Conservation (phyloP, 2,113 vertebrate species). For the Passer domesticus region DNA sequence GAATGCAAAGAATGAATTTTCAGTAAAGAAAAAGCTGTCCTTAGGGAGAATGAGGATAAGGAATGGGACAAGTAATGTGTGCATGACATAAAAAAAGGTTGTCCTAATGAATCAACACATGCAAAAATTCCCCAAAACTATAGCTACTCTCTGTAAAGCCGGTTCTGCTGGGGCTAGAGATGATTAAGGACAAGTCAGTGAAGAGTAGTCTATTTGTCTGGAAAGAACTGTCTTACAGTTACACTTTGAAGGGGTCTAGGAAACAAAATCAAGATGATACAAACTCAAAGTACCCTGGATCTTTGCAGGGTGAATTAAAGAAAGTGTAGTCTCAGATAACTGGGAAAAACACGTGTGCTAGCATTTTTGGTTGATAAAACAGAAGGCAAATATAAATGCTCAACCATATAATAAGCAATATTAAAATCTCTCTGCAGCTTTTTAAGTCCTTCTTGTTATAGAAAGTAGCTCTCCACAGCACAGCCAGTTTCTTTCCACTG, state of each 20-base stretch:
- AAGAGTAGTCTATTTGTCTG: background rate
- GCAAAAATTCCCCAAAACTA: background rate
- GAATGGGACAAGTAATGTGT: background rate
- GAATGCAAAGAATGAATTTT: background rate
- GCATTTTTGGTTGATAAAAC: background rate
- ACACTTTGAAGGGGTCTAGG: background rate
- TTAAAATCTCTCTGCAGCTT: background rate
- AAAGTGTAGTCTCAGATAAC: background rate
- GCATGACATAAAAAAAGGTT: background rate
- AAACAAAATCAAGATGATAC: background rate
- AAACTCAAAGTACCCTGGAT: background rate
- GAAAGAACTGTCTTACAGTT: background rate
- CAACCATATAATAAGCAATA: background rate
- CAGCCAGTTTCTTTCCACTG: background rate
- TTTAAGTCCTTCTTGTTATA: background rate
- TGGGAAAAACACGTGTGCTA: background rate
- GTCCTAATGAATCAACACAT: background rate
- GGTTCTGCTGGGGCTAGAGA: background rate
- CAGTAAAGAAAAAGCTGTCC: background rate
- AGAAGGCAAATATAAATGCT: background rate
- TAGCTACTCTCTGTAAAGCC: rapidly evolving
- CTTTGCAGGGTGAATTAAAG: background rate
- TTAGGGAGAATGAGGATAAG: background rate
- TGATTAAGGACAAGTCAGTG: background rate
- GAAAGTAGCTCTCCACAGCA: background rate